Base-by-base conservation (phyloP, 2,888 invertebrate genomes). In the Athetis lepigone region DNA sequence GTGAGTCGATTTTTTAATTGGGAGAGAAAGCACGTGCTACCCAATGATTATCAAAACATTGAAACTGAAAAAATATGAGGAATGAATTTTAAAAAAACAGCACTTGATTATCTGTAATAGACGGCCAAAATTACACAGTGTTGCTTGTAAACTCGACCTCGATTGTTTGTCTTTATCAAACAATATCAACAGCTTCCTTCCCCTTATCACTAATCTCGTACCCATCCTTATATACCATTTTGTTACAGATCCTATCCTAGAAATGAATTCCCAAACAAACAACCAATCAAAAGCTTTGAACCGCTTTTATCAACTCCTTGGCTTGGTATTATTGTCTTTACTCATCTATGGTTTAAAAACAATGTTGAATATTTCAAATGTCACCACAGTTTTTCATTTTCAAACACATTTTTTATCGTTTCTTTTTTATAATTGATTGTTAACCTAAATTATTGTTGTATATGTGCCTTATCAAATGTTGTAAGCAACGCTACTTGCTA, bases 241-340 rank as follows among this genome's bases (percentile, higher is more conserved):
- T 77, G 69, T 77, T 77, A 21, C 77, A 77, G 77, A 63, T 79
- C 27, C 47, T 45, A 11, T 21, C 13, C 42, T 21, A 16, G 18
- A 65, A 43, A 64, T 45, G 36, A 19, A 46, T 64, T 19, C 55
- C 49, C 40, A 50, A 54, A 39, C 19, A 75, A 59, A 23, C 46
- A 2, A 13, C 8, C 9, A 37, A 45, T 19, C 21, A 11, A 50
- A 11, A 57, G 13, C 21, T 13, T 0, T 19, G 6, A 39, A 16
- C 9, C 36, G 16, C 7, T 39, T 39, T 43, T 50, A 40, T 49
- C 11, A 16, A 39, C 0, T 45, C n/a, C 4, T 45, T 25, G 70
- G 19, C 19, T 7, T 61, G 21, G 18, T 64, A 39, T n/a, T 61
- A 33, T 18, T 70, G n/a, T 39, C 11, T 7, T 25, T 61, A 13